A percentile compares a stretch with the other conserved stretches of the same genome.
phyloP scores from a whole-genome alignment of 2,797 vertebrate genomes.

The Trachurus trachurus region DNA sequence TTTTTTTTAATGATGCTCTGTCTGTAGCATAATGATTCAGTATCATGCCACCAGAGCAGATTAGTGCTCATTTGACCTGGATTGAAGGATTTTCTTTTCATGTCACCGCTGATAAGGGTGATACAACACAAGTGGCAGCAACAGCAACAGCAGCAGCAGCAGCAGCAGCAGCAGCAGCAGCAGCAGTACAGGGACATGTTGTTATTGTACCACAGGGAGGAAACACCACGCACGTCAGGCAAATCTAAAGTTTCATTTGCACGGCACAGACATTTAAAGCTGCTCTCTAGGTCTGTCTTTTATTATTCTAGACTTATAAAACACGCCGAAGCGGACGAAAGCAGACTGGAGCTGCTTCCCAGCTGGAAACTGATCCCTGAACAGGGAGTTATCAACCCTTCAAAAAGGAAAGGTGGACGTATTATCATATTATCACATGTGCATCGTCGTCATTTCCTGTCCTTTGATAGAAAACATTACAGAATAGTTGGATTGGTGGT shows the following conservation, averaged over 20 bases:
- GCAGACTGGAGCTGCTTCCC: neutral
- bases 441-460: neutral
- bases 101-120: slow-evolving; percentile 59
- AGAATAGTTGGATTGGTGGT: no score
- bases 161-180: slow-evolving; percentile 15
- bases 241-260: neutral
- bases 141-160: slow-evolving; percentile 19
- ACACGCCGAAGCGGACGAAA: neutral
- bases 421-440: neutral
- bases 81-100: slow-evolving; percentile 79
- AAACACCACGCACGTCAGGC: neutral
- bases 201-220: slow-evolving; percentile 10
- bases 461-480: no score
- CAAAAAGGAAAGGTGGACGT: neutral
- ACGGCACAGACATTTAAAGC: slow-evolving; percentile 11
- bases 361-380: neutral
- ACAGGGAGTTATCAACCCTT: neutral
- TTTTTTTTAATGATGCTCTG: slow-evolving; percentile 47
- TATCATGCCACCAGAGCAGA: slow-evolving; percentile 68
- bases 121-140: slow-evolving; percentile 26
- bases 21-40: slow-evolving; percentile 50
- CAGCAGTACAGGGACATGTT: slow-evolving; percentile 16
- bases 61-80: slow-evolving; percentile 80
- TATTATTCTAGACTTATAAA: slow-evolving; percentile 1
- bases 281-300: neutral